A percentile compares a stretch with the other conserved stretches of the same genome.
These are phyloP conservation scores for Hippasteria phrygiana DNA, from an alignment of 53 echinoderm and acorn worm genomes.

Conservation along the genomic window DNA sequence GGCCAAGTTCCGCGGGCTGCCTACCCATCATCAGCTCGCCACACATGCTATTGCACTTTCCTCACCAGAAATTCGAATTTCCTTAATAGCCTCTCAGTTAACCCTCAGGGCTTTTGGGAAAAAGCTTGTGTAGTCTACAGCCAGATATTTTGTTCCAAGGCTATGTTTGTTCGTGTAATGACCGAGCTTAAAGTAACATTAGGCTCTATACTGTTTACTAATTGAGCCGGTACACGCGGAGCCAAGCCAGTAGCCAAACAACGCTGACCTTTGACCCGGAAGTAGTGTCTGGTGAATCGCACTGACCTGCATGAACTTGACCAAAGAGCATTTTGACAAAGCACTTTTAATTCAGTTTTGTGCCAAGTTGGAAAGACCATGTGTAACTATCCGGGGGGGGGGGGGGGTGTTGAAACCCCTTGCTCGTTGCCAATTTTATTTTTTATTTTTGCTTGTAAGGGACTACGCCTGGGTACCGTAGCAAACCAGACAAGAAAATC, in stretches of 20 bases:
- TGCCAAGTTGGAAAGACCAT: too few relatives aligned
- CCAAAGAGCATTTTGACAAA: too few relatives aligned
- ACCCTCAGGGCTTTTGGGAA: constrained; percentile 48
- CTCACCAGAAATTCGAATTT: constrained; percentile 64
- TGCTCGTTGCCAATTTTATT: too few relatives aligned
- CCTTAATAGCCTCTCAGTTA: constrained; percentile 59
- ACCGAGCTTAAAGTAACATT: constrained; percentile 18
- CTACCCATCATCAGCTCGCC: constrained; percentile 54
- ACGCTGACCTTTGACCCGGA: background rate
- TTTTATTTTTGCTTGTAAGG: too few relatives aligned
- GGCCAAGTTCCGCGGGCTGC: constrained; percentile 32
- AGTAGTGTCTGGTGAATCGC: background rate
- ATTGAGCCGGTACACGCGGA: background rate
- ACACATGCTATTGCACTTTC: constrained; percentile 65
- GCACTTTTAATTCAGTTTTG: too few relatives aligned
- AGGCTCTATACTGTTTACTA: background rate
- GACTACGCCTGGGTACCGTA: too few relatives aligned
- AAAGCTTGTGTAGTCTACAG: constrained; percentile 43
- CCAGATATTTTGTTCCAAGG: constrained; percentile 23
- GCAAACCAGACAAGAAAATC: too few relatives aligned
- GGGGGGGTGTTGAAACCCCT: too few relatives aligned
- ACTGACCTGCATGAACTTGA: background rate
- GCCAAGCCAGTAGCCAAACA: background rate
- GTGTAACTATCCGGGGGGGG: too few relatives aligned
- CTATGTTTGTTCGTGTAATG: constrained; percentile 36